These are phyloP conservation scores for Orientallactaga sibirica DNA, from an alignment of 2,797 vertebrate genomes.

Conservation along the genomic window DNA sequence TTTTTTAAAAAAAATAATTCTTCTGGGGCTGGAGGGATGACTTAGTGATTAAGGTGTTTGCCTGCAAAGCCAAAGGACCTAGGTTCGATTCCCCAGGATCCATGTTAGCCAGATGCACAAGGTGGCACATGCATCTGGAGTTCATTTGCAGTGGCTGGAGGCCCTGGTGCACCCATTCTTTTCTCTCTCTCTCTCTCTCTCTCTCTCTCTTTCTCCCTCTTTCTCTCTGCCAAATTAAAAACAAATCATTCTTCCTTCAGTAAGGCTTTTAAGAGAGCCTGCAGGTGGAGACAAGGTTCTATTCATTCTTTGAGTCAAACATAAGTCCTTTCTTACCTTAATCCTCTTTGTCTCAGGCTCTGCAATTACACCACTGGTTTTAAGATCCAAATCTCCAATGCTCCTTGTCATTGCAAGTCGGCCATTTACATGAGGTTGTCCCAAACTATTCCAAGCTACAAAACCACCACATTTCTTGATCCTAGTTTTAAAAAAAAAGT, in stretches of 20 bases:
- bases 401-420: slow-evolving; percentile 98
- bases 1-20: too few relatives aligned
- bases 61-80: too few relatives aligned
- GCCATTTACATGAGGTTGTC: slow-evolving; percentile 97
- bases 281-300: background rate
- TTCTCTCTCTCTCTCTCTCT: too few relatives aligned
- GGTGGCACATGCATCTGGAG: too few relatives aligned
- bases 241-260: background rate
- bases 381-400: slow-evolving; percentile 98
- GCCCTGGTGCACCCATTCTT: too few relatives aligned
- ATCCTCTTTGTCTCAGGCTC: slow-evolving; percentile 96
- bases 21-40: too few relatives aligned
- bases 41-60: too few relatives aligned
- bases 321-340: slow-evolving; percentile 87
- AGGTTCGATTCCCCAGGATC: too few relatives aligned
- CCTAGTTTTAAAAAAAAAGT: slow-evolving; percentile 87
- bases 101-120: too few relatives aligned
- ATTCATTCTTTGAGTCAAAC: background rate
- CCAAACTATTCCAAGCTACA: slow-evolving; percentile 97
- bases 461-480: slow-evolving; percentile 95
- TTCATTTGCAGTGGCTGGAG: too few relatives aligned
- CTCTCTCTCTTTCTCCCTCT: too few relatives aligned
- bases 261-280: background rate
- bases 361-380: slow-evolving; percentile 95
- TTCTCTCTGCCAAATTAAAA: too few relatives aligned